Evolutionary conservation across 2,888 invertebrate genomes (phyloP).

Genomic region (Cremastinae sp.): DNA sequence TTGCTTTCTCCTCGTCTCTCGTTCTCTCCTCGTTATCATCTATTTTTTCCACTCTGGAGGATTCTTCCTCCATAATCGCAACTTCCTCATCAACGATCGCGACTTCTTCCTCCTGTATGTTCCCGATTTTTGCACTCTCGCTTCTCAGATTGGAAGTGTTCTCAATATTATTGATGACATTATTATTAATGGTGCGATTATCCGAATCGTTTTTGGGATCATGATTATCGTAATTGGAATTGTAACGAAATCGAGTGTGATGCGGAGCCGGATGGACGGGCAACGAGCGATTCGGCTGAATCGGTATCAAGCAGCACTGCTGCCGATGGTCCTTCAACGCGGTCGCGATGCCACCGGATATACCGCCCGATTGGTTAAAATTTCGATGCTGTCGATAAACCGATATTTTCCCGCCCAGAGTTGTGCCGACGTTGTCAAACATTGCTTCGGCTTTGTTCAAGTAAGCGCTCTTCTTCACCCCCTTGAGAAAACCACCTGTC

Average conservation of each 20-base stretch:
- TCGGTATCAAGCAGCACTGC: conserved; percentile 70
- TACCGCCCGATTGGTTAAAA: conserved; percentile 38
- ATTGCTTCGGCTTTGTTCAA: conserved; percentile 11
- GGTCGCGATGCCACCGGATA: conserved; percentile 65
- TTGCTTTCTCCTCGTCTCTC: conserved; percentile 10
- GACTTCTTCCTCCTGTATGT: too few species aligned
- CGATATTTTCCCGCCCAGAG: too few species aligned
- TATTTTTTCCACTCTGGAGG: not conserved
- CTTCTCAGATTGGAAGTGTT: conserved; percentile 14
- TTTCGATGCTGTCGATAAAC: not conserved
- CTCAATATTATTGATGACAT: not conserved
- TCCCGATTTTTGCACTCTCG: too few species aligned
- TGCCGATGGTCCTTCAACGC: conserved; percentile 71
- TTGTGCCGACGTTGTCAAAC: too few species aligned
- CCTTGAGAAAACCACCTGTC: conserved; percentile 40
- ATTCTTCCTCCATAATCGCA: not conserved
- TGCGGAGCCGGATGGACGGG: conserved; percentile 74
- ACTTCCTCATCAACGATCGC: not conserved
- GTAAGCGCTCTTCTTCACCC: conserved; percentile 4
- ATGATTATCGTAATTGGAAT: not conserved
- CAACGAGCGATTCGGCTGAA: conserved; percentile 75
- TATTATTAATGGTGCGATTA: too few species aligned
- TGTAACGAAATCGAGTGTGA: conserved; percentile 57
- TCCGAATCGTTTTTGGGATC: too few species aligned
- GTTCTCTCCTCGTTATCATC: not conserved